Evolutionary conservation across 2,888 invertebrate genomes (phyloP).

Genomic region (Spodoptera littoralis): DNA sequence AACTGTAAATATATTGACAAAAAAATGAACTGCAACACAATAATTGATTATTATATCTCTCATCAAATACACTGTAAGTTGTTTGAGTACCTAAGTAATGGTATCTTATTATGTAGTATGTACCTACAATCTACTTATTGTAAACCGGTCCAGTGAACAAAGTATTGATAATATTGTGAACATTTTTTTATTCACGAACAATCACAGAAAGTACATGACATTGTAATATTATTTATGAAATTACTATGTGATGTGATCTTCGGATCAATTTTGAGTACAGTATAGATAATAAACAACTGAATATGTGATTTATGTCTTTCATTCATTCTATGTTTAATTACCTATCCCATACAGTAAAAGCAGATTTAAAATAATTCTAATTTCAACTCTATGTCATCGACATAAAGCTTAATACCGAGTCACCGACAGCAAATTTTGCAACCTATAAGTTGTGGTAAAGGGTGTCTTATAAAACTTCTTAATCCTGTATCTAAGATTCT

Average conservation of each 20-base stretch:
- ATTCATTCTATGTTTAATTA: slow-evolving; percentile 55
- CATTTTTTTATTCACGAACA: slow-evolving; percentile 88
- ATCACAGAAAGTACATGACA: slow-evolving; percentile 89
- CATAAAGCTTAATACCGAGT: no score
- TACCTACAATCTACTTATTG: slow-evolving; percentile 83
- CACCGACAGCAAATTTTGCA: no score
- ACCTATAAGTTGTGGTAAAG: no score
- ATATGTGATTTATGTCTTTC: slow-evolving; percentile 89
- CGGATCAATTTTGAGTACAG: slow-evolving; percentile 93
- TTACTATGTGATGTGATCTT: slow-evolving; percentile 93
- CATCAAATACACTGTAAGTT: slow-evolving; percentile 87
- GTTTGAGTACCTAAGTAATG: slow-evolving; percentile 84
- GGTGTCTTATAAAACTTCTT: no score
- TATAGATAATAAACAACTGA: slow-evolving; percentile 93
- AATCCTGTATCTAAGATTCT: no score
- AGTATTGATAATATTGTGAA: slow-evolving; percentile 88
- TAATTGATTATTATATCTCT: slow-evolving; percentile 86
- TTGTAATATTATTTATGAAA: slow-evolving; percentile 90
- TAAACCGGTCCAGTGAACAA: slow-evolving; percentile 89
- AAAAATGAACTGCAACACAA: slow-evolving; percentile 88
- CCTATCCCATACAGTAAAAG: background rate
- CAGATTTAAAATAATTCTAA: no score
- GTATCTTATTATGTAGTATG: slow-evolving; percentile 85
- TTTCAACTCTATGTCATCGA: no score
- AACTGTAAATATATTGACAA: slow-evolving; percentile 89